A percentile compares a stretch with the other conserved stretches of the same genome.
Conservation (phyloP, 2,113 vertebrate species). For the Dryoscopus gambensis region DNA sequence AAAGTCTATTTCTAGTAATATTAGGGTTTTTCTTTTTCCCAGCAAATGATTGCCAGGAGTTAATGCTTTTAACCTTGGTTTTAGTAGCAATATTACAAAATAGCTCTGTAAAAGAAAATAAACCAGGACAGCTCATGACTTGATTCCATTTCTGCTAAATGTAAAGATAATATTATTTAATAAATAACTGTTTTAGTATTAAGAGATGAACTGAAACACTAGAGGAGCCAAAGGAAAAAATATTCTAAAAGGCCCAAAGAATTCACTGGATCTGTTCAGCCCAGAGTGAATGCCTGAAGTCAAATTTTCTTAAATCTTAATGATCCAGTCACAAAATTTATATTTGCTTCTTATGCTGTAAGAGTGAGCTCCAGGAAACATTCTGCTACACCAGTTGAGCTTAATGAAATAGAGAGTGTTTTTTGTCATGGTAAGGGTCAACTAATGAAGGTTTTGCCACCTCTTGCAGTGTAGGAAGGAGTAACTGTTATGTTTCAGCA, state of each 20-base stretch:
- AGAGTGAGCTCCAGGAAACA: neutral
- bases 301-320: neutral
- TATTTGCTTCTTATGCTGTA: neutral
- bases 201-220: neutral
- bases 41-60: neutral
- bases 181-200: neutral
- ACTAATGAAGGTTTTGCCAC: neutral
- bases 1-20: neutral
- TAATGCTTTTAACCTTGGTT: neutral
- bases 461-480: neutral
- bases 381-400: rapidly evolving
- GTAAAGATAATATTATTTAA: neutral
- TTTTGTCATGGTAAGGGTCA: neutral
- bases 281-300: neutral
- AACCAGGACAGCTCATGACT: neutral
- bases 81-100: neutral
- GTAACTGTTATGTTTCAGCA: neutral
- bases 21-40: neutral
- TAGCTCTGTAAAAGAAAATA: neutral
- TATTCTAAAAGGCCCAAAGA: neutral
- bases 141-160: neutral
- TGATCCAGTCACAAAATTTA: neutral
- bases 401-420: neutral
- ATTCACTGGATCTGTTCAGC: neutral
- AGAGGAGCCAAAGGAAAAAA: neutral